Base-by-base conservation (phyloP, 2,113 vertebrate species). In the Kryptolebias marmoratus region DNA sequence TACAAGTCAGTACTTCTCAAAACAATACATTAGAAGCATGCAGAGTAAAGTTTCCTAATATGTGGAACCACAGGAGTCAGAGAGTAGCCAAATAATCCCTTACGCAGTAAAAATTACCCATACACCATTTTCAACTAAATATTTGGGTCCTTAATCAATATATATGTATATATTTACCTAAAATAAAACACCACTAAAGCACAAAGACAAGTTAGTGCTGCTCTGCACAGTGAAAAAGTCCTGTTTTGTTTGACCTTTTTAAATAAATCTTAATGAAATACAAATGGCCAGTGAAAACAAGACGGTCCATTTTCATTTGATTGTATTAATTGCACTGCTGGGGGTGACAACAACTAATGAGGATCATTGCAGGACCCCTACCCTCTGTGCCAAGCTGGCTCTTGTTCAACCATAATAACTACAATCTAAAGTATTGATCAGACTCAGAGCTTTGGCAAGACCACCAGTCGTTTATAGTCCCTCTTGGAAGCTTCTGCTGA, bases 341-440 rank as follows among this genome's bases (percentile, higher is more conserved):
- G 52, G 71, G 82, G 79, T 65, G 81, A 82, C 82, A 65, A 32
- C 68, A 65, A 80, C 77, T 84, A 79, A 87, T 80, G 76, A 72
- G 65, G 61, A 78, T 73, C 65, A 30, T 54, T 61, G 71, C 54
- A 42, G 67, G 52, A 75, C 49, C 28, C 73, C 28, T 42, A 81
- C 67, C 52, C 49, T 81, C 62, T 68, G 61, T 74, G 70, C 79
- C 49, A 52, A 66, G 47, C 57, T 68, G 78, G 68, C 78, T 82
- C 56, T 80, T 49, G 8, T 68, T 89, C 80, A 83, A 47, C 54
- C 71, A 45, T 84, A 85, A 88, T 89, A 84, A 86, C 74, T 31
- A 76, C 83, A 82, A 86, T 90, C 79, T 76, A 63, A 75, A 57
- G 55, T 82, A 89, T 90, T 74, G 74, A 90, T 90, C 68, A 5